phyloP scores from a whole-genome alignment of 2,888 invertebrate genomes.

The Brenthis daphne region DNA sequence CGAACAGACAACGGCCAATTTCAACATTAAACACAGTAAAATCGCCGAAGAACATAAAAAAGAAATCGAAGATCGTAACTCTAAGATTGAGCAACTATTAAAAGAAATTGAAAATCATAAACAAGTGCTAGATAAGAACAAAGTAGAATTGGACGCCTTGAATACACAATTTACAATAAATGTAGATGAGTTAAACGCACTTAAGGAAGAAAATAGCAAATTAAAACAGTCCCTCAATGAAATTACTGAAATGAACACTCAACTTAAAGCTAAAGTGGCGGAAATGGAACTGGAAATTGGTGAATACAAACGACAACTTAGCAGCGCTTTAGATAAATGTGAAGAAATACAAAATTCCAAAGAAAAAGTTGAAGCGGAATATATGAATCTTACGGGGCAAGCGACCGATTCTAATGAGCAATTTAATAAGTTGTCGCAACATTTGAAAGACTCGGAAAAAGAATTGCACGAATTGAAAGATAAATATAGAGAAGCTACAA shows the following conservation, averaged over 20 bases:
- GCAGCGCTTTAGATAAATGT: conserved; percentile 81
- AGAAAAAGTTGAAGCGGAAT: conserved; percentile 82
- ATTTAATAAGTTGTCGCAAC: conserved; percentile 78
- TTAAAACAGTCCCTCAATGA: conserved; percentile 69
- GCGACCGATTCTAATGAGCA: conserved; percentile 84
- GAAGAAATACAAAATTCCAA: conserved; percentile 81
- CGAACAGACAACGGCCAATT: conserved; percentile 71
- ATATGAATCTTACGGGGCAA: conserved; percentile 81
- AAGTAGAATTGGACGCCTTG: conserved; percentile 72
- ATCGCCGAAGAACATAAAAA: conserved; percentile 78
- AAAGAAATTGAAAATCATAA: conserved; percentile 76
- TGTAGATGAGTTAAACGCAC: conserved; percentile 65
- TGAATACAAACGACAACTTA: conserved; percentile 81
- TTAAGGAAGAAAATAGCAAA: conserved; percentile 72
- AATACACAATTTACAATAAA: conserved; percentile 73
- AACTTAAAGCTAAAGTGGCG: conserved; percentile 67
- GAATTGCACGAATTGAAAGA: conserved; percentile 79
- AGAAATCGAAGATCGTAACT: conserved; percentile 76
- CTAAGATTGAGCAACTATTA: conserved; percentile 74
- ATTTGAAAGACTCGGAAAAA: conserved; percentile 81
- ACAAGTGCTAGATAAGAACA: conserved; percentile 70
- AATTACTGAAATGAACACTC: conserved; percentile 62
- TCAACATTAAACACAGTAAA: conserved; percentile 76
- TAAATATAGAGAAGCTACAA: conserved; percentile 67
- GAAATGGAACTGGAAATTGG: conserved; percentile 79